phyloP scores from a whole-genome alignment of 2,888 invertebrate species.

The Drosophila mulleri region DNA sequence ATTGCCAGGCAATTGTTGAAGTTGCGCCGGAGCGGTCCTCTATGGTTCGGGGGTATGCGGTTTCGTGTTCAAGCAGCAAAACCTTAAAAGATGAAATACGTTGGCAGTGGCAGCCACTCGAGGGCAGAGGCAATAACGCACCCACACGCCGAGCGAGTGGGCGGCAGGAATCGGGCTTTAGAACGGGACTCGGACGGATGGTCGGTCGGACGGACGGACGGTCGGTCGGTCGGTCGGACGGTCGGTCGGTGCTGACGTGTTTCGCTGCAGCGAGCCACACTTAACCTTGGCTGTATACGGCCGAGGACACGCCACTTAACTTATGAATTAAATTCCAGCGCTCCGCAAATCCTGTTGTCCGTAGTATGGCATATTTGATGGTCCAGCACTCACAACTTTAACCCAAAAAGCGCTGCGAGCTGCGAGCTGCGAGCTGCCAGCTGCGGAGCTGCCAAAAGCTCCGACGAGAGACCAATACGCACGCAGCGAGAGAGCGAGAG shows the following conservation, averaged over 20 bases:
- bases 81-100: constrained; percentile 32
- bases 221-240: too few species aligned
- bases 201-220: background rate
- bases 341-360: constrained; percentile 51
- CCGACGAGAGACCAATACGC: background rate
- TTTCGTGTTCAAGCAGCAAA: constrained; percentile 68
- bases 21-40: background rate
- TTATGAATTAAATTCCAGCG: constrained; percentile 74
- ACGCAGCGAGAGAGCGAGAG: constrained; percentile 4
- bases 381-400: constrained; percentile 53
- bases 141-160: constrained; percentile 28
- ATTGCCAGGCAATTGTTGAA: constrained; percentile 62
- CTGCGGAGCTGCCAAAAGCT: constrained; percentile 20
- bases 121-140: constrained; percentile 13
- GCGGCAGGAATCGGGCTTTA: constrained; percentile 13
- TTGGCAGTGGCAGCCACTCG: constrained; percentile 25
- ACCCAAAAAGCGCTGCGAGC: constrained; percentile 50
- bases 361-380: constrained; percentile 46
- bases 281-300: constrained; percentile 75
- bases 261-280: constrained; percentile 46
- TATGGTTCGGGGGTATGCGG: constrained; percentile 13
- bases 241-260: constrained; percentile 60
- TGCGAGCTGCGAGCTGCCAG: constrained; percentile 8
- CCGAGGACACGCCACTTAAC: constrained; percentile 77
- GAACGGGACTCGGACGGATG: background rate